Conservation (phyloP, 2,113 vertebrate species). For the Ochotona curzoniae region DNA sequence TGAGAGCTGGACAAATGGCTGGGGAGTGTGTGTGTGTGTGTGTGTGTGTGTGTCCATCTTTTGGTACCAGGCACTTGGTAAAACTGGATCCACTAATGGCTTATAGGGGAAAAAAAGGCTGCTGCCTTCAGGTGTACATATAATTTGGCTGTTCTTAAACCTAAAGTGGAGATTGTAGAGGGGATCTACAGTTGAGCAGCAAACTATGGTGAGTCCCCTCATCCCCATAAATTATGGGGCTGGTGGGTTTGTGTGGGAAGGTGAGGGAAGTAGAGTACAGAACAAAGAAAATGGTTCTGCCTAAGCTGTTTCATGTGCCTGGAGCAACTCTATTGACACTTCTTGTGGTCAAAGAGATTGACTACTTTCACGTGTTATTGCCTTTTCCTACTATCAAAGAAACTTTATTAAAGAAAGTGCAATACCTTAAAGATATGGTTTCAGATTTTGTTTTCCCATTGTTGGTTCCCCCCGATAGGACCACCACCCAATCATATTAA, state of each 20-base stretch:
- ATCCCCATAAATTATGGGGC: background rate
- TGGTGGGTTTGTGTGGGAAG: background rate
- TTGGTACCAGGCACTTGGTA: background rate
- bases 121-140: background rate
- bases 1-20: background rate
- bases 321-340: slow-evolving; percentile 7
- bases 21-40: background rate
- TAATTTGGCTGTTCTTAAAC: background rate
- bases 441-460: background rate
- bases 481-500: background rate
- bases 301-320: slow-evolving; percentile 13
- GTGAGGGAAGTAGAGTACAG: background rate
- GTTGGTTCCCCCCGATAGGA: slow-evolving; percentile 21
- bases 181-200: background rate
- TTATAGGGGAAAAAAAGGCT: background rate
- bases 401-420: background rate
- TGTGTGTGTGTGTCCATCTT: background rate
- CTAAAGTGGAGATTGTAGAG: background rate
- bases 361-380: background rate
- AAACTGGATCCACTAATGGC: background rate
- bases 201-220: too few relatives aligned
- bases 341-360: background rate
- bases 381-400: slow-evolving; percentile 27
- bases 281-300: slow-evolving; percentile 30
- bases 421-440: slow-evolving; percentile 23